These are phyloP conservation scores for Leptinotarsa peninsularis DNA, from an alignment of 2,888 invertebrate genomes.

Conservation along the genomic window DNA sequence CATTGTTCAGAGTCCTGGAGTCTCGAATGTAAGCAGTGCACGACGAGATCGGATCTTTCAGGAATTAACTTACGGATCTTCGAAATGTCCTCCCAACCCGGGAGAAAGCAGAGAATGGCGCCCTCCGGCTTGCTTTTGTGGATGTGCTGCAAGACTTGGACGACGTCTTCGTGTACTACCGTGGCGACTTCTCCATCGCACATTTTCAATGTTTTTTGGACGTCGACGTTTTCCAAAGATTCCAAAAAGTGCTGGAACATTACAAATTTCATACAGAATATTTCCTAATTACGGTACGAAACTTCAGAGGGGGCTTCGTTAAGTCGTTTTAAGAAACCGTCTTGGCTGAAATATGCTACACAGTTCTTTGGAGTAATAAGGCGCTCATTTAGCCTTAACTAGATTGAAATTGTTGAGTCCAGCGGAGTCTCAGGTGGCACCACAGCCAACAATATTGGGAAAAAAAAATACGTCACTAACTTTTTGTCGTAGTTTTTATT, in stretches of 20 bases:
- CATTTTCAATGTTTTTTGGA: constrained; percentile 62
- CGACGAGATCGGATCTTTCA: constrained; percentile 44
- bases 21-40: constrained; percentile 58
- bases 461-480: too few relatives aligned
- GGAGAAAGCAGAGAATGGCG: constrained; percentile 80
- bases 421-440: too few relatives aligned
- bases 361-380: too few relatives aligned
- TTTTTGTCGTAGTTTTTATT: too few relatives aligned
- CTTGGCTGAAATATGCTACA: too few relatives aligned
- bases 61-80: constrained; percentile 65
- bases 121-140: constrained; percentile 72
- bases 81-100: constrained; percentile 80
- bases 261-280: too few relatives aligned
- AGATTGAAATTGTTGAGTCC: too few relatives aligned
- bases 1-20: constrained; percentile 72
- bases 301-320: too few relatives aligned
- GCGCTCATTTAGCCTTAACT: too few relatives aligned
- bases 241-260: constrained; percentile 67
- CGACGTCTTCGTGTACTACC: constrained; percentile 69
- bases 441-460: too few relatives aligned
- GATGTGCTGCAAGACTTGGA: constrained; percentile 69
- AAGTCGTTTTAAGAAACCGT: too few relatives aligned
- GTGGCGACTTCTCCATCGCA: constrained; percentile 62
- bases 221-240: constrained; percentile 60
- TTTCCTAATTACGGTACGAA: too few relatives aligned